Evolutionary conservation across 2,888 invertebrate species (phyloP).

Genomic region (Eulithis prunata): DNA sequence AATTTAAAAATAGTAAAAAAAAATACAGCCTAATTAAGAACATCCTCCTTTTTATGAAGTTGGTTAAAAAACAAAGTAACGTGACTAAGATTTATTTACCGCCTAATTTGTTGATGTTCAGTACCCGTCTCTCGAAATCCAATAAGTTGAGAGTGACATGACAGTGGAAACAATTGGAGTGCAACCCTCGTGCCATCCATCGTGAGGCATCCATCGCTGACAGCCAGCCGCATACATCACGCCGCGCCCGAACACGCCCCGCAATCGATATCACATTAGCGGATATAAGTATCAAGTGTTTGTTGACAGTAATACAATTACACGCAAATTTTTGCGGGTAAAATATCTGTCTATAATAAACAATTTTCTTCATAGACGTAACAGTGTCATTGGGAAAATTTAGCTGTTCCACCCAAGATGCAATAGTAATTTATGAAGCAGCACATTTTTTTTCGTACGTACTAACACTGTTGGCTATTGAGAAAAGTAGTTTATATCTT

Average conservation of each 20-base stretch:
- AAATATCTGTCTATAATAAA: too few species aligned
- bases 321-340: too few species aligned
- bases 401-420: too few species aligned
- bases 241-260: slow-evolving; percentile 40
- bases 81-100: slow-evolving; percentile 17
- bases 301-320: background rate
- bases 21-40: too few species aligned
- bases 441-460: too few species aligned
- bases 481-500: too few species aligned
- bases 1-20: too few species aligned
- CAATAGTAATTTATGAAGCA: too few species aligned
- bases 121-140: slow-evolving; percentile 18
- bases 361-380: too few species aligned
- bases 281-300: background rate
- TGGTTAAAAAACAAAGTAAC: background rate
- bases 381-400: too few species aligned
- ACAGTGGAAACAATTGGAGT: slow-evolving; percentile 27
- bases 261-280: slow-evolving; percentile 14
- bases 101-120: slow-evolving; percentile 9
- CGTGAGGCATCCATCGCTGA: slow-evolving; percentile 34
- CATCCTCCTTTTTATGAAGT: too few species aligned
- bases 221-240: slow-evolving; percentile 38
- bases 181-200: slow-evolving; percentile 36
- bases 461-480: too few species aligned
- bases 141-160: slow-evolving; percentile 28